Base-by-base conservation (phyloP, 2,797 vertebrate species). In the Danio kyathit region DNA sequence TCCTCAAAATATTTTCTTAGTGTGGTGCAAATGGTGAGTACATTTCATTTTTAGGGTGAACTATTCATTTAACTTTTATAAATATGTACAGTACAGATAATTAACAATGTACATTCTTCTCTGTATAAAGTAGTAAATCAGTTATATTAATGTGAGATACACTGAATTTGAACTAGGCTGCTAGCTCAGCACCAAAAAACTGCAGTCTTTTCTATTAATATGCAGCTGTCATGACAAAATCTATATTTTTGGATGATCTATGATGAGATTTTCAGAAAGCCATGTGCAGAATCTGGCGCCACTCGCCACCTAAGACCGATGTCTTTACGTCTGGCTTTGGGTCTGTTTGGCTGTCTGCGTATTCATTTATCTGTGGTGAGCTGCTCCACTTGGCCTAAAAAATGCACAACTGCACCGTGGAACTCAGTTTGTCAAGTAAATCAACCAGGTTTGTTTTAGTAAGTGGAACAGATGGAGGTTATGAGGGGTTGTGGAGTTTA, bases 171-270 rank as follows among this genome's bases (percentile, higher is more conserved):
- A 48, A 69, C 40, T 60, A 80, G 52, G 11, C 48, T 40, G 48
- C 60, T n/a, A 56, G 40, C 60, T 63, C 19, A 73, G 41, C 40
- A 17, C 17, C 6, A 83, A 88, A 81, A 85, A 89, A 89, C 80
- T 82, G 89, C 86, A 89, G 88, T 88, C 75, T 85, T 54, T 79
- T 49, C 74, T 56, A 73, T 82, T 88, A 60, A 87, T 87, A 86
- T 83, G 84, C 84, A 73, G 69, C 1, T 57, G n/a, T 69, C 64
- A 4, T 80, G 82, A 88, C 88, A 75, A 82, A 76, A 80, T 82
- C 89, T 88, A 86, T 91, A 88, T 84, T 63, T 80, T 87, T 4
- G 17, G 79, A 80, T 89, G 87, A 90, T 85, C 38, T 73, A 91
- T 90, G 87, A 86, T 83, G 71, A 80, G 70, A 77, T 82, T 82